Evolutionary conservation across 2,888 invertebrate species (phyloP), one percentile per base, ranked within the genome.

Genomic region (Leptinotarsa tumamoca): DNA sequence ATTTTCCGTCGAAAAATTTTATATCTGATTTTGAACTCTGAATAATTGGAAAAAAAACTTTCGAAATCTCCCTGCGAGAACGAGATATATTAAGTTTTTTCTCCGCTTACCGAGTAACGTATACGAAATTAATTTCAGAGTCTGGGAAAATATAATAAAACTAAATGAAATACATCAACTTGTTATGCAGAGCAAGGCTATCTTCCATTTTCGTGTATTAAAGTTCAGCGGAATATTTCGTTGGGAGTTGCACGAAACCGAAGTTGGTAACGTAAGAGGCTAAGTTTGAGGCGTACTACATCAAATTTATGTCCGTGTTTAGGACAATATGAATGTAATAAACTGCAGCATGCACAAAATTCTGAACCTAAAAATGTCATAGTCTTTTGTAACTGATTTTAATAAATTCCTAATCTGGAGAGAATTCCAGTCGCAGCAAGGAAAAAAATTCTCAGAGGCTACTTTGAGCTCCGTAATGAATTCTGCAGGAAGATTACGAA

Each of bases 241-340:
- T 74, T 43, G 43, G 50, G 67, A 61, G 67, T 67, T 70, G 71
- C 69, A 74, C 73, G 72, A 76, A 78, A 68, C 67, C 61, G 50
- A 69, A 76, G 74, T 71, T 74, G 72, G 58, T 66, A 61, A 58
- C 72, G 52, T 68, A 68, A 66, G 71, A 67, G 74, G 73, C 73
- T 18, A 74, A 75, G 70, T 78, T 73, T 68, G 73, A 66, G 77
- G 70, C 69, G 74, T 78, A 69, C 74, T 79, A 77, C 75, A 77
- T 77, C 75, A 75, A 75, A 79, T 79, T 79, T 79, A 73, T 77
- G 72, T 51, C 66, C 27, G 71, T 78, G 75, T 75, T 78, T 73
- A 71, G 73, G 66, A 70, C 68, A 72, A 78, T 74, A 76, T 70
- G 74, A 71, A 72, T 27, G 74, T 76, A 71, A 74, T 76, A 76